Evolutionary conservation across 1,140 invertebrate genomes (phyloP), one percentile per base, ranked within the genome.

Genomic region (Bradysia coprophila): DNA sequence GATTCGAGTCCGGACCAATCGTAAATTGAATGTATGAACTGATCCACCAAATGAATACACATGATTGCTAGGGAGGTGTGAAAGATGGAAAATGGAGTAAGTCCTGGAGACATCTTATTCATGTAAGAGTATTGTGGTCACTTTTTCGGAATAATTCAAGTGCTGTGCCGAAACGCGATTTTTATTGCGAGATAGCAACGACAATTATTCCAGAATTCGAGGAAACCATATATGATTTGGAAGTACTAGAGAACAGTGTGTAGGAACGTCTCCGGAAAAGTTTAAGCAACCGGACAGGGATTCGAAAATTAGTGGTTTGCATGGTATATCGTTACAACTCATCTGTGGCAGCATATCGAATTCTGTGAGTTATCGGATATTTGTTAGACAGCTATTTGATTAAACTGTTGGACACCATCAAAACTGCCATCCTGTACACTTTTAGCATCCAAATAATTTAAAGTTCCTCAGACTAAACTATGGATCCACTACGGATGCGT

Each of bases 121-220:
- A n/a, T n/a, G n/a, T n/a, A n/a, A n/a, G n/a, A n/a, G n/a, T n/a
- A n/a, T n/a, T n/a, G n/a, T n/a, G n/a, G n/a, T n/a, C n/a, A n/a
- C n/a, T n/a, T n/a, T n/a, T n/a, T n/a, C n/a, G n/a, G n/a, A n/a
- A n/a, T n/a, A n/a, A n/a, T n/a, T n/a, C n/a, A n/a, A n/a, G 62
- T 86, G 78, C 53, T 62, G 72, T n/a, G 88, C 86, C 1, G 77
- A 82, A 32, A 78, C 96, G 2, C 82, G 75, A 10, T 76, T 95
- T 36, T 73, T 79, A 46, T 78, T 97, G 51, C 69, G 79, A 46
- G 92, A 97, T 65, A 76, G 85, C 56, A 95, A 96, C 55, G 92
- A 96, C 56, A 94, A 95, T 61, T 83, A 83, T 55, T 55, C 92
- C 91, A 0, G 78, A 86, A 57, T 96, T 96, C 53, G 76, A 71